A percentile compares a stretch with the other conserved stretches of the same genome.
phyloP scores from a whole-genome alignment of 2,113 vertebrate species.

The Lota lota region DNA sequence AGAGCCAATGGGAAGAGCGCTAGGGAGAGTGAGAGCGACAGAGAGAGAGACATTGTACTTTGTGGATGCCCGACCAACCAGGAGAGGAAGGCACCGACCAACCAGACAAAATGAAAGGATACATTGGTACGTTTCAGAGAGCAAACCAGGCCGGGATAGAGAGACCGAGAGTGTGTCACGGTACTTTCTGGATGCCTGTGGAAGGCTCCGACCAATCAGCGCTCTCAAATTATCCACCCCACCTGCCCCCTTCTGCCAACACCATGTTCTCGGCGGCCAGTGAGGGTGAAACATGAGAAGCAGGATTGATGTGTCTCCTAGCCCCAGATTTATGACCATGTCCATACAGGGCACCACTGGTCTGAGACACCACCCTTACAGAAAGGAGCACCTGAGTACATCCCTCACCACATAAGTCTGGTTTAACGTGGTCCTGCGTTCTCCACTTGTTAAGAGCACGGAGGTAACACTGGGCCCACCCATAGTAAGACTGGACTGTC shows the following conservation, averaged over 20 bases:
- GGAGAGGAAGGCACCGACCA: too few relatives aligned
- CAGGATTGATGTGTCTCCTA: slow-evolving; percentile 31
- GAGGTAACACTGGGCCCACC: too few relatives aligned
- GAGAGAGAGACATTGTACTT: too few relatives aligned
- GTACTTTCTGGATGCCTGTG: neutral
- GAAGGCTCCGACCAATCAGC: slow-evolving; percentile 22
- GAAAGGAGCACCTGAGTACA: slow-evolving; percentile 6
- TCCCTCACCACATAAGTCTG: neutral
- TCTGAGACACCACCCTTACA: slow-evolving; percentile 18
- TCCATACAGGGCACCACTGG: slow-evolving; percentile 24
- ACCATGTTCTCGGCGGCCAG: slow-evolving; percentile 13
- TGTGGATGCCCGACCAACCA: too few relatives aligned
- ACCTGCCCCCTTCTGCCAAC: slow-evolving; percentile 10
- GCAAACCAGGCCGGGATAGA: too few relatives aligned
- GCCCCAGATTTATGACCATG: slow-evolving; percentile 36
- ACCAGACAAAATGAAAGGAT: slow-evolving; percentile 9
- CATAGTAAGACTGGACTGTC: too few relatives aligned
- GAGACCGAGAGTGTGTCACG: neutral
- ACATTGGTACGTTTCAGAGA: neutral
- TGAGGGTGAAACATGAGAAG: slow-evolving; percentile 40
- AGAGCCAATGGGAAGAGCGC: too few relatives aligned
- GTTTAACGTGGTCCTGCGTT: neutral
- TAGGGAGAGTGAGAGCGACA: too few relatives aligned
- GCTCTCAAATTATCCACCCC: slow-evolving; percentile 22
- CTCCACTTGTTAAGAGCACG: too few relatives aligned